phyloP scores from a whole-genome alignment of 2,888 invertebrate species.

The Acleris emargana region DNA sequence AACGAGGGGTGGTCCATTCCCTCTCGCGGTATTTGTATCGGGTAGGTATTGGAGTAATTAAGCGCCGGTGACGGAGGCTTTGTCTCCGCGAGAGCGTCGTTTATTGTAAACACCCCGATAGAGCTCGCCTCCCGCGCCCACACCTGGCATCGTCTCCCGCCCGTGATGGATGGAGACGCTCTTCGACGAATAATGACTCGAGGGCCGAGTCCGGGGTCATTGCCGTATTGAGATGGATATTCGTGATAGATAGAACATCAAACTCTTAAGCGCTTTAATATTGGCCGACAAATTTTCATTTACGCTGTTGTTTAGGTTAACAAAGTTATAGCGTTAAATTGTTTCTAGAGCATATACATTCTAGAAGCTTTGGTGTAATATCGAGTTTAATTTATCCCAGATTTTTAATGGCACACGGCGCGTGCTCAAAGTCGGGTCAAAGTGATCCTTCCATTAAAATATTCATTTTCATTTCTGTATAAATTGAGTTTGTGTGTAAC shows the following conservation, averaged over 20 bases:
- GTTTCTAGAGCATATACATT: slow-evolving; percentile 11
- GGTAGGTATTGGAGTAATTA: slow-evolving; percentile 59
- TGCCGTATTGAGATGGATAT: slow-evolving; percentile 29
- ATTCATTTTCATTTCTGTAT: slow-evolving; percentile 10
- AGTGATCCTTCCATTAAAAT: slow-evolving; percentile 14
- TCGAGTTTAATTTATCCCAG: slow-evolving; percentile 15
- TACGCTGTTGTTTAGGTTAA: slow-evolving; percentile 20
- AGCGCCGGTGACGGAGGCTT: slow-evolving; percentile 44
- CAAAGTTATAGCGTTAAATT: slow-evolving; percentile 8
- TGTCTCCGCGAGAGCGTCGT: slow-evolving; percentile 45
- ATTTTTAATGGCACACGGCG: slow-evolving; percentile 4
- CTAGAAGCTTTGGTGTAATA: slow-evolving; percentile 1
- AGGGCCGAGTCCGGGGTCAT: slow-evolving; percentile 19
- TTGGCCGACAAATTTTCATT: slow-evolving; percentile 26
- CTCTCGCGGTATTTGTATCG: slow-evolving; percentile 18
- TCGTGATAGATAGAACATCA: slow-evolving; percentile 26
- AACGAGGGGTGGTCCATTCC: slow-evolving; percentile 6
- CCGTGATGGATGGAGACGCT: slow-evolving; percentile 34
- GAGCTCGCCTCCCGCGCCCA: slow-evolving; percentile 30
- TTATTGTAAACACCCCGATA: slow-evolving; percentile 52
- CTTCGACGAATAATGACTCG: slow-evolving; percentile 21
- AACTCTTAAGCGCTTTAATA: slow-evolving; percentile 23
- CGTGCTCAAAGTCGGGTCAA: slow-evolving; percentile 1
- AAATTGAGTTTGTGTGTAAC: slow-evolving; percentile 15
- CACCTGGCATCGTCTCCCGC: slow-evolving; percentile 11